Conservation (phyloP, 2,113 vertebrate genomes). For the Heliornis fulica region DNA sequence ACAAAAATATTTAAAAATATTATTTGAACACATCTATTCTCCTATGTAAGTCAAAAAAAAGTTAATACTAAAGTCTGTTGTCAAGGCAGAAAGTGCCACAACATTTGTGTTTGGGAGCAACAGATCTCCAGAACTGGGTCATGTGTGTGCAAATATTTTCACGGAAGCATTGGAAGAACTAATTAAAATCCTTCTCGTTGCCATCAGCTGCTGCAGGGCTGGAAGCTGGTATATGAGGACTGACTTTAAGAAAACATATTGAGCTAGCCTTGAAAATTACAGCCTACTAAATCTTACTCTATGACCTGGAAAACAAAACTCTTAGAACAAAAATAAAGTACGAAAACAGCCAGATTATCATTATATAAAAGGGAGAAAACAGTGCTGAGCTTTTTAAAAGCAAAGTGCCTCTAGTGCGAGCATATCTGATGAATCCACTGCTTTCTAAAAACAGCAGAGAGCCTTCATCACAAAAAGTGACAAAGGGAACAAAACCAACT, state of each 20-base stretch:
- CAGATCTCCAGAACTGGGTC: not conserved
- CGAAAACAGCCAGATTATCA: not conserved
- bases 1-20: not conserved
- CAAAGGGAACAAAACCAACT: constrained; percentile 61
- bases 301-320: not conserved
- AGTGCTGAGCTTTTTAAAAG: not conserved
- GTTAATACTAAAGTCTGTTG: not conserved
- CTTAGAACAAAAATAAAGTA: not conserved
- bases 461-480: constrained; percentile 22
- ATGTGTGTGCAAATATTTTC: constrained; percentile 18
- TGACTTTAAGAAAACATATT: not conserved
- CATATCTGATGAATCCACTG: constrained; percentile 3
- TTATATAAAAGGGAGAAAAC: not conserved
- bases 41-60: not conserved
- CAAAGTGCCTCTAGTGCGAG: not conserved
- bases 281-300: not conserved
- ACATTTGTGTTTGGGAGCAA: not conserved
- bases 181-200: constrained; percentile 34
- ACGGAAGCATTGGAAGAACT: not conserved
- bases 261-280: not conserved
- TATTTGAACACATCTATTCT: not conserved
- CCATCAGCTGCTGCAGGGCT: not conserved
- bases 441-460: constrained; percentile 33
- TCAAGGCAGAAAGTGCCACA: not conserved
- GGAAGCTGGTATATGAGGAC: not conserved